Percentiles rank a stretch among this genome's conserved stretches.
phyloP scores from a whole-genome alignment of 37 sponge, comb jelly and placozoan genomes.

The Hexactinellida sp. region DNA sequence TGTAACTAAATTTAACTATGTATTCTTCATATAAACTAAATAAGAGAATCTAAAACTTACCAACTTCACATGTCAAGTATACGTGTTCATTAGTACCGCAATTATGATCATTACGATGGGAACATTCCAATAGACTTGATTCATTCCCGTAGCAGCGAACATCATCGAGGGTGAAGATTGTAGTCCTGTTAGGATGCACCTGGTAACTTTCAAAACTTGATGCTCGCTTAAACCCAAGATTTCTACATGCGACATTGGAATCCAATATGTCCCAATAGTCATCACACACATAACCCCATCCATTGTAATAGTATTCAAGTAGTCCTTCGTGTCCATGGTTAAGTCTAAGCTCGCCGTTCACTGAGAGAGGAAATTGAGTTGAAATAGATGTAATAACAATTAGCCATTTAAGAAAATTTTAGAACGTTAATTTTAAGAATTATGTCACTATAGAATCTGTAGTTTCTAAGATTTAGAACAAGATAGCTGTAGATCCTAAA shows the following conservation, averaged over 20 bases:
- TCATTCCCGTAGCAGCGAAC: neutral
- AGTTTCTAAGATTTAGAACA: no score
- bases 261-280: neutral
- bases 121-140: neutral
- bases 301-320: neutral
- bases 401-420: no score
- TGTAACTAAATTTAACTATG: no score
- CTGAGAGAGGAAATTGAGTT: no score
- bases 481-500: no score
- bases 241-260: neutral
- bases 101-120: neutral
- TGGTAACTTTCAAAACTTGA: neutral
- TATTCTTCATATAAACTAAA: no score
- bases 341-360: neutral
- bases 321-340: neutral
- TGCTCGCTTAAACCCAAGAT: neutral
- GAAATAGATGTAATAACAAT: no score
- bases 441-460: no score
- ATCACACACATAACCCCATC: neutral
- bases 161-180: neutral
- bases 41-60: no score
- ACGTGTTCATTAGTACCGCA: neutral
- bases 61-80: neutral
- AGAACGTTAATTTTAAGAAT: no score
- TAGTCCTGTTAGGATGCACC: neutral